phyloP scores from a whole-genome alignment of 2,888 invertebrate species.

The Anarsia innoxiella region DNA sequence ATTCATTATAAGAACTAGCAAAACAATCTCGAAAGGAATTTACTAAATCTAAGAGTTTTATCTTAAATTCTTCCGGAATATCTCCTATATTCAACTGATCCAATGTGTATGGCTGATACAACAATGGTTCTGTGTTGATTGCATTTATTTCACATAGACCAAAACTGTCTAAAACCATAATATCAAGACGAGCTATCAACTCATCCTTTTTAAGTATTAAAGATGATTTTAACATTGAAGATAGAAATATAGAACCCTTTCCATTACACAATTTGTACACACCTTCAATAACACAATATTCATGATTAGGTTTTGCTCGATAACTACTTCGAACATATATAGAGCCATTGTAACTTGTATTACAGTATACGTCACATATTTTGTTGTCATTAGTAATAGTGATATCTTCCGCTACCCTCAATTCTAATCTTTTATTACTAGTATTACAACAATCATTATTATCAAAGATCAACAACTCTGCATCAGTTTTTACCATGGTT shows the following conservation, averaged over 20 bases:
- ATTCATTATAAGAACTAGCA: slow-evolving; percentile 3
- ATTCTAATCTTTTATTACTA: background rate
- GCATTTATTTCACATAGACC: background rate
- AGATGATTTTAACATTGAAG: too few species aligned
- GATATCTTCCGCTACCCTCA: background rate
- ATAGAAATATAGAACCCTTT: too few species aligned
- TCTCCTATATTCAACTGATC: background rate
- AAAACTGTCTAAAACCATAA: background rate
- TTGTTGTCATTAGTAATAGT: too few species aligned
- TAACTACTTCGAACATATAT: background rate
- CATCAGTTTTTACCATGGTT: background rate
- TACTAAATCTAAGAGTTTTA: slow-evolving; percentile 4
- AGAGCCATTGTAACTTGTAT: background rate
- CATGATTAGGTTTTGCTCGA: background rate
- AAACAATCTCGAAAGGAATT: slow-evolving; percentile 8
- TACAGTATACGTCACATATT: background rate
- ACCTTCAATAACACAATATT: slow-evolving; percentile 1
- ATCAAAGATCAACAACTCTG: background rate
- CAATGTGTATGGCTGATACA: background rate
- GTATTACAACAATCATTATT: background rate
- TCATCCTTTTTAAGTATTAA: slow-evolving; percentile 1
- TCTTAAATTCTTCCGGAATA: background rate
- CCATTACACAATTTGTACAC: background rate
- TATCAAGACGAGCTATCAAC: background rate
- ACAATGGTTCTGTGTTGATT: background rate